Evolutionary conservation across 1,140 invertebrate species (phyloP), one percentile per base, ranked within the genome.

Genomic region (Calephelis nemesis): DNA sequence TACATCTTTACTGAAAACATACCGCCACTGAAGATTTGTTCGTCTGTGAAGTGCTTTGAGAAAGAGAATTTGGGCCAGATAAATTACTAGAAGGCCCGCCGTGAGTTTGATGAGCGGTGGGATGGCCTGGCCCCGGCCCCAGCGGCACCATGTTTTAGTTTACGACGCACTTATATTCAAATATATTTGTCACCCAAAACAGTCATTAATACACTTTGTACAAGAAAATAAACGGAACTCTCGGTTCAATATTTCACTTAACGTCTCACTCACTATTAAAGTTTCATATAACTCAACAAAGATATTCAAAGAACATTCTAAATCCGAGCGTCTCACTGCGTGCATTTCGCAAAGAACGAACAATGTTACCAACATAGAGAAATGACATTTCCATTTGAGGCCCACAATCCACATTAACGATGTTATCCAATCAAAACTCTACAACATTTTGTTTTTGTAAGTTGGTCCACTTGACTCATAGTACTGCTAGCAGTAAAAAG

Each of bases 91-190:
- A 80, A 74, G 93, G 91, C 62, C 93, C 92, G 77, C 93, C 87
- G 83, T 91, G 90, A 67, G 83, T 84, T 84, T 91, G 89, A 76
- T 90, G 88, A 82, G 88, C 84, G 81, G 84, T 86, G 80, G 88
- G 88, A 84, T 92, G 92, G 81, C 88, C 90, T 77, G 90, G 87
- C 75, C 89, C 91, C 79, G 91, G 90, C 80, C 92, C 92, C 88
- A 92, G 84, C 84, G 92, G 92, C 87, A 93, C 92, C 92, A 93
- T 93, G 87, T 91, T 91, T 91, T 79, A 86, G 86, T 79, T 87
- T 90, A 87, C 80, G 80, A 90, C 81, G 85, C 87, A 90, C 86
- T 85, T 83, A 76, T 79, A 68, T 80, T 78, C 80, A 68, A 74
- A 73, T 85, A 83, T 88, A 78, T 90, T 89, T 78, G 84, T 90